Percentiles rank a stretch among this genome's conserved stretches.
Conservation (phyloP, 2,888 invertebrate species). For the Emesis furor region DNA sequence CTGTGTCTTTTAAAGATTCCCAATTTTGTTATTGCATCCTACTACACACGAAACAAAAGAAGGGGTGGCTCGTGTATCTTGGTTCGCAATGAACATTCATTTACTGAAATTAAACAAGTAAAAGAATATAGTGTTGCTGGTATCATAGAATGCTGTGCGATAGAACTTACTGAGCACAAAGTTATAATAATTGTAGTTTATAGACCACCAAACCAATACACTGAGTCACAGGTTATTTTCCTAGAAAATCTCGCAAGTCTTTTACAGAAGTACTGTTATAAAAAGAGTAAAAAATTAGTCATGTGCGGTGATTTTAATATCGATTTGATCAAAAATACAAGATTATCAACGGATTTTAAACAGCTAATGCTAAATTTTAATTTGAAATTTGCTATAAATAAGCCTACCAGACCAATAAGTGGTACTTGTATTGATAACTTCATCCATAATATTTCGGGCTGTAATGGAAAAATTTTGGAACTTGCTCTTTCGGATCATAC, state of each 20-base stretch:
- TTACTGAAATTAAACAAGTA: background rate
- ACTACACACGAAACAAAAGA: conserved; percentile 26
- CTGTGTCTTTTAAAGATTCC: conserved; percentile 18
- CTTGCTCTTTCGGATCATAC: background rate
- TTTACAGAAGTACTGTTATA: background rate
- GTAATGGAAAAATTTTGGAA: background rate
- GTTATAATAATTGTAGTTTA: background rate
- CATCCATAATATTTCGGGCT: background rate
- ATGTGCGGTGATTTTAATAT: background rate
- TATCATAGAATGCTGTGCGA: conserved; percentile 23
- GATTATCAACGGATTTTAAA: background rate
- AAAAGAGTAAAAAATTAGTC: background rate
- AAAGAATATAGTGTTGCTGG: background rate
- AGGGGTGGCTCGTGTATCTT: conserved; percentile 39
- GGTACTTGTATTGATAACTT: background rate
- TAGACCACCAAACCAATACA: background rate
- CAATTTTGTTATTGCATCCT: conserved; percentile 26
- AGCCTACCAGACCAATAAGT: background rate
- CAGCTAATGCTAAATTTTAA: background rate
- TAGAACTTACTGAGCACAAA: background rate
- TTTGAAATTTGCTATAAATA: background rate
- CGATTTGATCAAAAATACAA: background rate
- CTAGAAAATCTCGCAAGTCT: background rate
- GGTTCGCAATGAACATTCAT: conserved; percentile 1
- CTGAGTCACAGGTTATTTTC: background rate